Percentiles rank a stretch among this genome's conserved stretches.
phyloP scores from a whole-genome alignment of 2,797 vertebrate genomes.

The Erpetoichthys calabaricus region DNA sequence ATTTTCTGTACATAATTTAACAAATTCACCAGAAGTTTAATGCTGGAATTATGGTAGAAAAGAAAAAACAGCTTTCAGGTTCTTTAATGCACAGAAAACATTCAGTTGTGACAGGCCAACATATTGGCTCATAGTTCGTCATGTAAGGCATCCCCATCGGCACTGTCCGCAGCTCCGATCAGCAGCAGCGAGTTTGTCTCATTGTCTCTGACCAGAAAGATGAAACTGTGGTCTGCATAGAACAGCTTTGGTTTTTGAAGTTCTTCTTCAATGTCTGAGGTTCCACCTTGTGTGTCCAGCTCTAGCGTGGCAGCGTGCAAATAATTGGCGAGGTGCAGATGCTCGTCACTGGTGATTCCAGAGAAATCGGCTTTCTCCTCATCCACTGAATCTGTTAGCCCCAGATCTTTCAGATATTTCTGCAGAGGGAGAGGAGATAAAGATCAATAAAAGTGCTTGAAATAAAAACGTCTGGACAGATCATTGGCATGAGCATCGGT shows the following conservation, averaged over 20 bases:
- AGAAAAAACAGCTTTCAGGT: too few species aligned
- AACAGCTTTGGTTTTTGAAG: slow-evolving; percentile 33
- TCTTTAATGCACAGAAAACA: too few species aligned
- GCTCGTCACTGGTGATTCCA: slow-evolving; percentile 19
- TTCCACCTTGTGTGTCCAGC: slow-evolving; percentile 23
- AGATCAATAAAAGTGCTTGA: too few species aligned
- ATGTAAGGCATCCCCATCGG: slow-evolving; percentile 31
- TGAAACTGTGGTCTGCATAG: slow-evolving; percentile 42
- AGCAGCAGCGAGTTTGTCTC: slow-evolving; percentile 36
- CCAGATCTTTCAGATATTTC: slow-evolving; percentile 36
- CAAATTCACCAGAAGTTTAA: too few species aligned
- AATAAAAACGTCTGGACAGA: too few species aligned
- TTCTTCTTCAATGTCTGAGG: slow-evolving; percentile 21
- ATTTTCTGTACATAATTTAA: too few species aligned
- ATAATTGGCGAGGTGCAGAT: slow-evolving; percentile 30
- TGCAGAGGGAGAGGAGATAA: slow-evolving; percentile 10
- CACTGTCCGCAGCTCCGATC: slow-evolving; percentile 40
- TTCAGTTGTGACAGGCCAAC: too few species aligned
- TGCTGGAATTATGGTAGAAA: too few species aligned
- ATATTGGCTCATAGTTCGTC: slow-evolving; percentile 34
- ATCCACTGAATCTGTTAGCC: slow-evolving; percentile 38
- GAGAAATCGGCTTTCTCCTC: slow-evolving; percentile 37
- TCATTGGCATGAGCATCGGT: too few species aligned
- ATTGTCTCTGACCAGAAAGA: slow-evolving; percentile 37
- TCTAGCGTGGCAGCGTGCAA: slow-evolving; percentile 45